Evolutionary conservation across 2,888 invertebrate genomes (phyloP).

Genomic region (Xiphydria camelus): DNA sequence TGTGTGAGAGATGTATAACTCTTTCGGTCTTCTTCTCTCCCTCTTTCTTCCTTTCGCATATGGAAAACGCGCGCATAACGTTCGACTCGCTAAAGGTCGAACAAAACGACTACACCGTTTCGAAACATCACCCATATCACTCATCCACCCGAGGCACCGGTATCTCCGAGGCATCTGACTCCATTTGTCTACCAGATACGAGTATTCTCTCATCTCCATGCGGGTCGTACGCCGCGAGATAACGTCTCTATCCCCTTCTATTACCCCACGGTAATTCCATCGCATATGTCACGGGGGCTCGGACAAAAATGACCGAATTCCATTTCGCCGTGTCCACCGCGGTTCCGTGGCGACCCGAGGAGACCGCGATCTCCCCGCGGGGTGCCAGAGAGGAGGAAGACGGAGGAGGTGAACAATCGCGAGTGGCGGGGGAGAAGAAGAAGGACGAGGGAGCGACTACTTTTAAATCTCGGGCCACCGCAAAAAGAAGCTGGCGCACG

Average conservation of each 20-base stretch:
- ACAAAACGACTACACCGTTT: constrained; percentile 2
- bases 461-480: background rate
- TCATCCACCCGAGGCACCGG: constrained; percentile 9
- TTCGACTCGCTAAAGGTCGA: constrained; percentile 13
- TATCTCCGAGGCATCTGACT: constrained; percentile 13
- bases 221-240: constrained; percentile 14
- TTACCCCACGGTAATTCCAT: background rate
- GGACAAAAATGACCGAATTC: no score
- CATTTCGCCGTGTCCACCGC: no score
- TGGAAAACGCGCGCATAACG: constrained; percentile 4
- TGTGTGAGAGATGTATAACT: no score
- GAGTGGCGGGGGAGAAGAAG: no score
- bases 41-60: constrained; percentile 1
- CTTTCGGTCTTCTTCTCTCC: constrained; percentile 7
- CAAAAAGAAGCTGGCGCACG: background rate
- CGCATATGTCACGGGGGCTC: no score
- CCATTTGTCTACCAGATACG: constrained; percentile 20
- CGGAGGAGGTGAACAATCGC: no score
- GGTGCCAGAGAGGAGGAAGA: no score
- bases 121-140: constrained; percentile 5
- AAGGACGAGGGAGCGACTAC: background rate
- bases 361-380: no score
- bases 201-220: constrained; percentile 20
- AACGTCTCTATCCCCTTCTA: constrained; percentile 10
- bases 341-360: no score